Conservation (phyloP, 2,797 vertebrate genomes). For the Acipenser transmontanus region DNA sequence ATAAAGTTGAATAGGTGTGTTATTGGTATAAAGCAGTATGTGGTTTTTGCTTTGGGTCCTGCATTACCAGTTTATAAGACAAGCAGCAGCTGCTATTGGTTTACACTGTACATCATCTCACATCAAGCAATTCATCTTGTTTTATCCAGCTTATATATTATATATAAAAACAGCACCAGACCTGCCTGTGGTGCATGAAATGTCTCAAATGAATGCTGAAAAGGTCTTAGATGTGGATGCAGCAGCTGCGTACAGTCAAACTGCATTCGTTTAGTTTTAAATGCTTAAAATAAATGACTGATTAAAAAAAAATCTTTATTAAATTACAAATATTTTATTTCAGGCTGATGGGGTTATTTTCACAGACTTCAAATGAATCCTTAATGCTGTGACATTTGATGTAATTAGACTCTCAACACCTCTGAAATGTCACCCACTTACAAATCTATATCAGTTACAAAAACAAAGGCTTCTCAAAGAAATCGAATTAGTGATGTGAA, state of each 20-base stretch:
- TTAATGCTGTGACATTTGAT: slow-evolving; percentile 28
- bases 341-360: slow-evolving; percentile 1
- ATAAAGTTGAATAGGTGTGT: background rate
- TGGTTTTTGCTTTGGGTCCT: background rate
- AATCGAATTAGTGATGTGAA: slow-evolving; percentile 18
- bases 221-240: background rate
- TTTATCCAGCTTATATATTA: background rate
- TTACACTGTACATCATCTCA: background rate
- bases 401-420: slow-evolving; percentile 26
- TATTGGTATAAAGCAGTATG: background rate
- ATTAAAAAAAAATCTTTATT: too few species aligned
- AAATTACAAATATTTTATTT: too few species aligned
- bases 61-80: slow-evolving; percentile 3
- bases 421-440: slow-evolving; percentile 31
- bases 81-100: slow-evolving; percentile 3
- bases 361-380: slow-evolving; percentile 16
- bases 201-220: background rate
- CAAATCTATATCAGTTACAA: slow-evolving; percentile 19
- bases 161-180: slow-evolving; percentile 1
- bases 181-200: background rate
- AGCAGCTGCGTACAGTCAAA: background rate
- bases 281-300: too few species aligned
- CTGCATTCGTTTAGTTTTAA: background rate
- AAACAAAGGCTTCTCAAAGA: slow-evolving; percentile 37
- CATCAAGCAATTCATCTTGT: slow-evolving; percentile 2